These are phyloP conservation scores for Caenorhabditis afra DNA, from an alignment of 2,888 invertebrate genomes.

Conservation along the genomic window DNA sequence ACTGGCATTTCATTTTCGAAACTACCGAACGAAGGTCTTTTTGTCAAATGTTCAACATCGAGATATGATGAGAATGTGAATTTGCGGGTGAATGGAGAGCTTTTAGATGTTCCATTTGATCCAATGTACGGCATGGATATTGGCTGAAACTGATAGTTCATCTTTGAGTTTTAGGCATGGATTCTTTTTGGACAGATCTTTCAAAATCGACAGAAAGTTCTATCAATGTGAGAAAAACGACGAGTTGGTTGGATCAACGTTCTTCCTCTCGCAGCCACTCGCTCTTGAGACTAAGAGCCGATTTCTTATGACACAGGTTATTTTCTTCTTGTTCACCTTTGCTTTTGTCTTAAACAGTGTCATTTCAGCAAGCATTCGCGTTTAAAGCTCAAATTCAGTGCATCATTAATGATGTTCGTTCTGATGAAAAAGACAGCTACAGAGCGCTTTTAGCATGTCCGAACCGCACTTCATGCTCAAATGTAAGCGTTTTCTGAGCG, in stretches of 20 bases:
- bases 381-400: slow-evolving; percentile 6
- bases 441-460: slow-evolving; percentile 21
- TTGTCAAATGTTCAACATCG: slow-evolving; percentile 16
- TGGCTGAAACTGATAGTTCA: too few relatives aligned
- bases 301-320: not conserved
- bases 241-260: slow-evolving; percentile 13
- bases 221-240: slow-evolving; percentile 28
- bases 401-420: slow-evolving; percentile 1
- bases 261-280: not conserved
- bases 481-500: not conserved
- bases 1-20: not conserved
- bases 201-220: not conserved
- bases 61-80: slow-evolving; percentile 13
- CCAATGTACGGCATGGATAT: slow-evolving; percentile 44
- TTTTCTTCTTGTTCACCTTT: too few relatives aligned
- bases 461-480: not conserved
- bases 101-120: slow-evolving; percentile 11
- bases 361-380: slow-evolving; percentile 12
- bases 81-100: slow-evolving; percentile 9
- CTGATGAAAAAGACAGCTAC: not conserved
- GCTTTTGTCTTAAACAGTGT: not conserved
- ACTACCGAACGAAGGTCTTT: not conserved
- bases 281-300: not conserved
- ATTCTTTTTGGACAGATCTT: not conserved
- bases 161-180: slow-evolving; percentile 14